Percentiles rank a stretch among this genome's conserved stretches.
phyloP scores from a whole-genome alignment of 2,113 vertebrate species.

The Calidris pygmaea region DNA sequence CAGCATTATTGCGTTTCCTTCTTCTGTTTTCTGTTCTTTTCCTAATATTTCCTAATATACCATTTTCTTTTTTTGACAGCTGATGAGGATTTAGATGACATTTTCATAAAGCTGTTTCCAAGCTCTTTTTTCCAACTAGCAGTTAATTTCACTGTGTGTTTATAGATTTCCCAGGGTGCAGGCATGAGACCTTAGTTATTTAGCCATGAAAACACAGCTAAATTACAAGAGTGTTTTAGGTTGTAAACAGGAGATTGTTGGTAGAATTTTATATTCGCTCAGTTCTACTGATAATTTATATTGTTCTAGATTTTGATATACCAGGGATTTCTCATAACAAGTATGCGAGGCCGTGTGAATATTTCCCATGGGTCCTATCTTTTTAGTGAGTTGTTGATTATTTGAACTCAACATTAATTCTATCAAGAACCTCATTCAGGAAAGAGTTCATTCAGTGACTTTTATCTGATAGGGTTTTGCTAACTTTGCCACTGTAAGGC shows the following conservation, averaged over 20 bases:
- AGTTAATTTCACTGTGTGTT: constrained; percentile 15
- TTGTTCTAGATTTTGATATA: not conserved
- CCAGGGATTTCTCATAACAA: not conserved
- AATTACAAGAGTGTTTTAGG: not conserved
- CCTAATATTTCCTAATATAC: not conserved
- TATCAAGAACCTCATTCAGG: not conserved
- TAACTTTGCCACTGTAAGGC: not conserved
- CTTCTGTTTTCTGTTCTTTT: not conserved
- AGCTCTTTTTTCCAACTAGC: not conserved
- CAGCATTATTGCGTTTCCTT: not conserved
- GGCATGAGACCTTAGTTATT: not conserved
- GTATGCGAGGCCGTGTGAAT: not conserved
- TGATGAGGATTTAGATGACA: constrained; percentile 7
- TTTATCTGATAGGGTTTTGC: not conserved
- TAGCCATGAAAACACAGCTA: not conserved
- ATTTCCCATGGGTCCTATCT: not conserved
- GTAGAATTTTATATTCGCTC: not conserved
- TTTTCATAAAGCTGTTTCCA: constrained; percentile 13
- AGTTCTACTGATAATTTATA: not conserved
- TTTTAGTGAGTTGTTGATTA: not conserved
- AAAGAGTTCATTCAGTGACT: not conserved
- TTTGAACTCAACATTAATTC: not conserved
- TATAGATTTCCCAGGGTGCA: not conserved
- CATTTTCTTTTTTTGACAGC: not conserved
- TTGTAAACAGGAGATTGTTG: not conserved